Base-by-base conservation (phyloP, 2,888 invertebrate genomes). In the Drosophila tanythrix region DNA sequence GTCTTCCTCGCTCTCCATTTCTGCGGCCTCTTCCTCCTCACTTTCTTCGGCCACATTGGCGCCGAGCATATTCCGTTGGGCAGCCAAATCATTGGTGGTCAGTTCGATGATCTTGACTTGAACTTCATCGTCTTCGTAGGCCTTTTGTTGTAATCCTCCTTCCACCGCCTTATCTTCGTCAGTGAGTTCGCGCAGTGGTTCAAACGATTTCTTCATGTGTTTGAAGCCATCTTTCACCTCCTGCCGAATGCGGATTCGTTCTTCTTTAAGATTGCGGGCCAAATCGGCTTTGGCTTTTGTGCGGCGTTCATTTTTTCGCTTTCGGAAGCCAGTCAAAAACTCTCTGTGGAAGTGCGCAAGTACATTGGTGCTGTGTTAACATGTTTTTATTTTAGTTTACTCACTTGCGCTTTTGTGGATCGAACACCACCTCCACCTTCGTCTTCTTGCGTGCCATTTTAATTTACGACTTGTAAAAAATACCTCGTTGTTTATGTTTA, bases 141-240 rank as follows among this genome's bases (percentile, higher is more conserved):
- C 96, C 52, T 91, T 88, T 59, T 85, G 79, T 29, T 76, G 21
- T 95, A 94, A 29, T 1, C 33, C 46, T 15, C 15, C 25, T 46
- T 46, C 78, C 33, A 88, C 82, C 0, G 68, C 66, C 53, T 91
- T 92, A 38, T 92, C 92, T 46, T 90, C 85, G 1, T 91, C 91
- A 7, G 92, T 91, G 2, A 92, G 85, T 68, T 96, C 95, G 83
- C 95, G 94, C 7, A 96, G 92, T 0, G 96, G 95, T 58, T 95
- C 94, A 86, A 95, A 95, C 0, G 96, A 96, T n/a, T 96, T 94
- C 8, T 96, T 95, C 56, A 96, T 93, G 79, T 96, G 96, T 90
- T 96, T 96, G 81, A 96, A 96, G 8, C 96, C 95, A 92, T 97
- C 96, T 88, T 96, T 96, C 78, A 96, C 96, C 93, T 97, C 96